Evolutionary conservation across 2,888 invertebrate genomes (phyloP).

Genomic region (Leptopterna dolabrata): DNA sequence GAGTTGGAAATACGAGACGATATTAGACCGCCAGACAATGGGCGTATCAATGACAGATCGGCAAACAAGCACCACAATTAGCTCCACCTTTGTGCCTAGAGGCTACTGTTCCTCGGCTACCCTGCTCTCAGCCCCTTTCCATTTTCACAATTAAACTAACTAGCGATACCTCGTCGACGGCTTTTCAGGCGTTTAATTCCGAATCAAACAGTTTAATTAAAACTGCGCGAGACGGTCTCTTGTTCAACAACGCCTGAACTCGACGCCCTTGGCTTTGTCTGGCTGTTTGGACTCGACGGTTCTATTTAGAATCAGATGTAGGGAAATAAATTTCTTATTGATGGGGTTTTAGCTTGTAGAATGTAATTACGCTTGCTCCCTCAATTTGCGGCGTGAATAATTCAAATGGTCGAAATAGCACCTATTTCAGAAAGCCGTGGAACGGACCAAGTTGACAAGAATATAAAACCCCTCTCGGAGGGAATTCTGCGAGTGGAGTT

Average conservation of each 20-base stretch:
- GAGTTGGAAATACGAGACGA: background rate
- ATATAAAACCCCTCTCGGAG: no score
- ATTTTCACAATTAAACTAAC: slow-evolving; percentile 35
- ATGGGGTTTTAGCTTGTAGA: no score
- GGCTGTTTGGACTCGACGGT: background rate
- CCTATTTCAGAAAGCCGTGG: no score
- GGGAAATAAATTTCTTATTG: no score
- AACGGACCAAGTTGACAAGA: no score
- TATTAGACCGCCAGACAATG: slow-evolving; percentile 18
- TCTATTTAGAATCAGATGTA: no score
- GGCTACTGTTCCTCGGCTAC: background rate
- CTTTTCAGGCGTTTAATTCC: slow-evolving; percentile 31
- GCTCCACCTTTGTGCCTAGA: slow-evolving; percentile 33
- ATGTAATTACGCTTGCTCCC: no score
- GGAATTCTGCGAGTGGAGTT: no score
- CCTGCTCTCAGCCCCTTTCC: background rate
- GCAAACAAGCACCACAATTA: slow-evolving; percentile 39
- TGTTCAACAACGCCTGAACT: background rate
- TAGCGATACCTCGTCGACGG: background rate
- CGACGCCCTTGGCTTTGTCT: background rate
- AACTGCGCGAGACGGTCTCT: background rate
- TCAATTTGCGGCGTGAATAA: no score
- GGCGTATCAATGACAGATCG: slow-evolving; percentile 42
- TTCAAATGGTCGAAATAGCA: no score
- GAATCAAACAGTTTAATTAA: slow-evolving; percentile 39